A percentile compares a stretch with the other conserved stretches of the same genome.
phyloP scores from a whole-genome alignment of 2,888 invertebrate genomes.

The Tetragnatha montana region DNA sequence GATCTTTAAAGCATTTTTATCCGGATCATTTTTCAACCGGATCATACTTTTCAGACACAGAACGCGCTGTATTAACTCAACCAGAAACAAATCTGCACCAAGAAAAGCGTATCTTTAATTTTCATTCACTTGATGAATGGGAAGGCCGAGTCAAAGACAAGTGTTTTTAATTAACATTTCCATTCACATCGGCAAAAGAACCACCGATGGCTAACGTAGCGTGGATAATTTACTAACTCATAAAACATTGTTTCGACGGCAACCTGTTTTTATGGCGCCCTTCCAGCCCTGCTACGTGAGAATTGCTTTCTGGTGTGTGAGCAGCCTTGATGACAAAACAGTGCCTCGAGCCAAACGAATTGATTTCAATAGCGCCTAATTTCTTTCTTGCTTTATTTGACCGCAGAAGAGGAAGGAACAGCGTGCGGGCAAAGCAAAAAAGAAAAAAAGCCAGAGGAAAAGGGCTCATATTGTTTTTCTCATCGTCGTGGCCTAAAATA shows the following conservation, averaged over 20 bases:
- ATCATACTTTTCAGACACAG: no score
- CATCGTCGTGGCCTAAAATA: no score
- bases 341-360: constrained; percentile 27
- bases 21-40: no score
- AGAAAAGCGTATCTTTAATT: not conserved
- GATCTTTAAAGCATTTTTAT: no score
- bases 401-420: not conserved
- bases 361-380: constrained; percentile 9
- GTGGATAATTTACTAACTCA: not conserved
- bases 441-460: no score
- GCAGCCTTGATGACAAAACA: constrained; percentile 2
- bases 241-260: not conserved
- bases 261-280: constrained; percentile 34
- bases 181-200: not conserved
- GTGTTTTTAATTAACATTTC: not conserved
- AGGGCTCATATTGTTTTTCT: no score
- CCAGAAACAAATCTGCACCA: not conserved
- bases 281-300: constrained; percentile 8
- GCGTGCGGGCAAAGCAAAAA: not conserved
- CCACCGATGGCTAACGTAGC: not conserved
- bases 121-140: not conserved
- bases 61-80: not conserved
- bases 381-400: not conserved
- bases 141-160: not conserved
- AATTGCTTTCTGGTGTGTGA: not conserved